Evolutionary conservation across 2,888 invertebrate species (phyloP).

Genomic region (Aporophyla nigra): DNA sequence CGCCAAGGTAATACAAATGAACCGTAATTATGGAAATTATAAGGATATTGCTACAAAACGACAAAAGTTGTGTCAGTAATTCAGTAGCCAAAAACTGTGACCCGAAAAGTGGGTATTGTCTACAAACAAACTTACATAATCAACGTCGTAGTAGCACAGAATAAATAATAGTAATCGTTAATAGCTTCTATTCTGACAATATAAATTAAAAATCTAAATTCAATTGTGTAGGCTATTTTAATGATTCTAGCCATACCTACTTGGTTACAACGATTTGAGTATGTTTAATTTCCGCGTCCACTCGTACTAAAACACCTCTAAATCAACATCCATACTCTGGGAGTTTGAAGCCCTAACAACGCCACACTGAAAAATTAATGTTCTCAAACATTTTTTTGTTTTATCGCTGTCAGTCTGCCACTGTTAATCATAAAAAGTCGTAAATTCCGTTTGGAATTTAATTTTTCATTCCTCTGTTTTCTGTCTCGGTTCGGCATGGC

Average conservation of each 20-base stretch:
- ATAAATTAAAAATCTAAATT: neutral
- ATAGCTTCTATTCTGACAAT: neutral
- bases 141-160: neutral
- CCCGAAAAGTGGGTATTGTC: slow-evolving; percentile 10
- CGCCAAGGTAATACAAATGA: slow-evolving; percentile 38
- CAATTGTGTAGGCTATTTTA: neutral
- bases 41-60: slow-evolving; percentile 57
- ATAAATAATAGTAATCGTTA: neutral
- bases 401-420: slow-evolving; percentile 56
- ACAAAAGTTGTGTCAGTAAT: slow-evolving; percentile 34
- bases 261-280: neutral
- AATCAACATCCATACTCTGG: slow-evolving; percentile 11
- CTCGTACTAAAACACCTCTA: slow-evolving; percentile 14
- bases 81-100: neutral
- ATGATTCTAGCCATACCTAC: too few relatives aligned
- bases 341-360: slow-evolving; percentile 17
- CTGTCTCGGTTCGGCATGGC: slow-evolving; percentile 34
- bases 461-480: slow-evolving; percentile 53
- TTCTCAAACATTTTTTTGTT: slow-evolving; percentile 43
- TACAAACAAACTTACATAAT: slow-evolving; percentile 1
- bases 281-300: neutral
- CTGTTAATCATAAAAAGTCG: slow-evolving; percentile 63
- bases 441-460: slow-evolving; percentile 54
- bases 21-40: slow-evolving; percentile 47
- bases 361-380: slow-evolving; percentile 49